Percentiles rank a stretch among this genome's conserved stretches.
Conservation (phyloP, 2,888 invertebrate species). For the Byasa hedistus region DNA sequence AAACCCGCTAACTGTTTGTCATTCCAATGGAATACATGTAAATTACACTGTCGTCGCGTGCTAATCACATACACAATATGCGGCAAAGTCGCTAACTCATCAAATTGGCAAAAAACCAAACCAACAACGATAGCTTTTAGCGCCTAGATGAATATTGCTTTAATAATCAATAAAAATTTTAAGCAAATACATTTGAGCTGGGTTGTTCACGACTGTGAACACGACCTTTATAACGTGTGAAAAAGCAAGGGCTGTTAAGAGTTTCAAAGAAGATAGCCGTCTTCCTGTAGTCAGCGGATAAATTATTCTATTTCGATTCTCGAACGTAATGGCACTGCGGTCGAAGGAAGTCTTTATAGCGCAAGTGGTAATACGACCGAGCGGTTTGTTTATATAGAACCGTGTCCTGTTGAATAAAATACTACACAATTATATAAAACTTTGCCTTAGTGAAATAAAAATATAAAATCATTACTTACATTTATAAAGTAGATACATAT, state of each 20-base stretch:
- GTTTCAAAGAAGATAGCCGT: slow-evolving; percentile 43
- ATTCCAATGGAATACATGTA: slow-evolving; percentile 22
- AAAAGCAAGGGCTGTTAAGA: slow-evolving; percentile 21
- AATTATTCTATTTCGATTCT: slow-evolving; percentile 37
- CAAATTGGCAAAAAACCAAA: slow-evolving; percentile 48
- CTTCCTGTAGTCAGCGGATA: slow-evolving; percentile 43
- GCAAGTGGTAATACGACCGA: slow-evolving; percentile 18
- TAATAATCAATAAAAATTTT: slow-evolving; percentile 38
- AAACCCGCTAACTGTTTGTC: slow-evolving; percentile 19
- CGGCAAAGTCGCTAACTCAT: slow-evolving; percentile 60
- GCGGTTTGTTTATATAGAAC: slow-evolving; percentile 15
- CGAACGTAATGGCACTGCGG: slow-evolving; percentile 30
- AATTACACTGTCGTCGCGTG: slow-evolving; percentile 42
- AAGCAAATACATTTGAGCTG: slow-evolving; percentile 37
- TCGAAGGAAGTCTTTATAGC: slow-evolving; percentile 26
- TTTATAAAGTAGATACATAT: background rate
- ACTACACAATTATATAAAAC: slow-evolving; percentile 16
- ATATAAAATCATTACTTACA: background rate
- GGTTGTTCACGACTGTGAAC: slow-evolving; percentile 11
- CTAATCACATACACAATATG: slow-evolving; percentile 53
- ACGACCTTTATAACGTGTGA: slow-evolving; percentile 23
- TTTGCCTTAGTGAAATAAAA: slow-evolving; percentile 10
- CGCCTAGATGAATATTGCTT: slow-evolving; percentile 58
- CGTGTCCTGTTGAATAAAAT: slow-evolving; percentile 23
- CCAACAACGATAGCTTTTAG: slow-evolving; percentile 50